A percentile compares a stretch with the other conserved stretches of the same genome.
Conservation (phyloP, 2,888 invertebrate genomes). For the Ceraclea dissimilis region DNA sequence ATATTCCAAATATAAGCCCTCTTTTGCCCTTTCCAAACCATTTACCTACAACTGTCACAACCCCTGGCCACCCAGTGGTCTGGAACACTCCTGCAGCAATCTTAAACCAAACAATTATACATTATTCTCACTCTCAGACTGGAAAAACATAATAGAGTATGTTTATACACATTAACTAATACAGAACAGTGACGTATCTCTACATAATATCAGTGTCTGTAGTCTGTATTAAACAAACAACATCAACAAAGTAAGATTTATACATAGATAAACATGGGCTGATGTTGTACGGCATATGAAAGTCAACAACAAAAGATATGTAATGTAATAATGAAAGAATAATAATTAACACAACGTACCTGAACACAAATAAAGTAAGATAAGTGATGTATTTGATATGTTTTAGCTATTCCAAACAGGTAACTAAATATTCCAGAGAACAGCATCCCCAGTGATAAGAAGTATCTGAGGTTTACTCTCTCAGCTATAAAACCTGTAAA, state of each 20-base stretch:
- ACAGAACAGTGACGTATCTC: too few species aligned
- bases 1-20: slow-evolving; percentile 88
- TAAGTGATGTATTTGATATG: slow-evolving; percentile 71
- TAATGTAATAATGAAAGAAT: not conserved
- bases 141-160: too few species aligned
- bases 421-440: slow-evolving; percentile 79
- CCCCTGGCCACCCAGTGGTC: slow-evolving; percentile 95
- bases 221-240: too few species aligned
- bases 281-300: too few species aligned
- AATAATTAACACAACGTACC: too few species aligned
- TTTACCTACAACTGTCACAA: slow-evolving; percentile 87
- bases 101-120: slow-evolving; percentile 37
- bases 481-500: slow-evolving; percentile 83
- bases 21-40: slow-evolving; percentile 93
- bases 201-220: too few species aligned
- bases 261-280: too few species aligned
- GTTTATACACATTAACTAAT: too few species aligned
- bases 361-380: slow-evolving; percentile 79
- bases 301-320: not conserved
- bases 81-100: slow-evolving; percentile 78
- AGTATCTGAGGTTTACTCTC: slow-evolving; percentile 82
- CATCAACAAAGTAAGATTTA: too few species aligned
- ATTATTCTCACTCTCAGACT: too few species aligned
- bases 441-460: slow-evolving; percentile 86
- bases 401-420: slow-evolving; percentile 80